These are phyloP conservation scores for Cetoscarus ocellatus DNA, from an alignment of 2,797 vertebrate genomes.

Conservation along the genomic window DNA sequence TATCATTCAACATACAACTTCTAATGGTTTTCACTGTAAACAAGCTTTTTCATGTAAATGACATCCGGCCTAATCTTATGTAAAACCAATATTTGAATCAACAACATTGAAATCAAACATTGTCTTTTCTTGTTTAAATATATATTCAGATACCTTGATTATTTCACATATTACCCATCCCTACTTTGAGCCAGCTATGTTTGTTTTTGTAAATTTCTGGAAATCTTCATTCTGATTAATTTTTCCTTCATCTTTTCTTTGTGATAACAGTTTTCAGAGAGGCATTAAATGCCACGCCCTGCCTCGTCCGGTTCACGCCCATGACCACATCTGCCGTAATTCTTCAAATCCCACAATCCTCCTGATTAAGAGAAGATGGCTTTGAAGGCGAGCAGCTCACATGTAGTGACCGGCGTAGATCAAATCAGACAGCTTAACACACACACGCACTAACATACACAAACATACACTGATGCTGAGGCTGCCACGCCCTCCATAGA, in stretches of 20 bases:
- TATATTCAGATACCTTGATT: no score
- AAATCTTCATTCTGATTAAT: not conserved
- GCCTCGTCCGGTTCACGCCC: constrained; percentile 28
- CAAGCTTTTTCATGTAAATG: no score
- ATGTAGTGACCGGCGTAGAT: constrained; percentile 3
- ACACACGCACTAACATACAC: not conserved
- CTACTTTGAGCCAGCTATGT: no score
- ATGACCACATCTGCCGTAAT: constrained; percentile 10
- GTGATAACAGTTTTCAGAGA: not conserved
- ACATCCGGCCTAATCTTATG: no score
- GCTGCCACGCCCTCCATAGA: constrained; percentile 60
- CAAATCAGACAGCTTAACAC: constrained; percentile 15
- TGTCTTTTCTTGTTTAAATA: no score
- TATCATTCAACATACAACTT: no score
- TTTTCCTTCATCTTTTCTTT: not conserved
- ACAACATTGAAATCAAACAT: no score
- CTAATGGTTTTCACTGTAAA: no score
- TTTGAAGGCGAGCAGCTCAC: constrained; percentile 13
- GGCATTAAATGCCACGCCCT: constrained; percentile 45
- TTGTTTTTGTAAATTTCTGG: no score
- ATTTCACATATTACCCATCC: no score
- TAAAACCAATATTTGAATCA: no score
- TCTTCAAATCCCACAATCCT: constrained; percentile 24
- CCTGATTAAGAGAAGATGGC: constrained; percentile 20
- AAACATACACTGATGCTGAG: constrained; percentile 13